Evolutionary conservation across 2,113 vertebrate species (phyloP).

Genomic region (human (Homo sapiens)): DNA sequence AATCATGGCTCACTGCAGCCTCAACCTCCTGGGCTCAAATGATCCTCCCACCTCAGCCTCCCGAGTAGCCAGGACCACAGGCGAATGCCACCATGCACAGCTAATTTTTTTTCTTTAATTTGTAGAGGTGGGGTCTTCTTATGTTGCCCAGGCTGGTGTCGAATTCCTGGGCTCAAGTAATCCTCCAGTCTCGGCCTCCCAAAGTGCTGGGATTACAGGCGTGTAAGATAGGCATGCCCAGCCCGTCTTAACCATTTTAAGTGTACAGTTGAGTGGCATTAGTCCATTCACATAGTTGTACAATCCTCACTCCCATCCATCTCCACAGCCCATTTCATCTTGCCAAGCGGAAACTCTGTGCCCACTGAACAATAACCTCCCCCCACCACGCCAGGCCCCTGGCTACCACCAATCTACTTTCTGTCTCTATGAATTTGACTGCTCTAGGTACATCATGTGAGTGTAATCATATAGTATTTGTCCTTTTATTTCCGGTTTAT

Average conservation of each 20-base stretch:
- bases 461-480: accelerated
- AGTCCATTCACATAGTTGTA: accelerated
- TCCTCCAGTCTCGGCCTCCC: background rate
- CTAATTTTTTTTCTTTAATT: background rate
- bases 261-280: accelerated
- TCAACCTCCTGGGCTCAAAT: background rate
- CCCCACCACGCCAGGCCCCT: accelerated
- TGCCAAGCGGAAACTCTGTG: background rate
- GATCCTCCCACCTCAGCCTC: background rate
- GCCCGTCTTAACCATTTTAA: background rate
- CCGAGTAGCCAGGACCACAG: background rate
- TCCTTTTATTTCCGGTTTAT: background rate
- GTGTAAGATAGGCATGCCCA: too few relatives aligned
- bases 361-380: background rate
- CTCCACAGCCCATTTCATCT: background rate
- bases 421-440: background rate
- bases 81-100: background rate
- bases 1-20: background rate
- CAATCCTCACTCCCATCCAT: accelerated
- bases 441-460: accelerated
- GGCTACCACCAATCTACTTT: background rate
- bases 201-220: background rate
- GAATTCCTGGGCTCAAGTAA: background rate
- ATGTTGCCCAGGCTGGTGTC: background rate
- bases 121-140: background rate